Percentiles rank a stretch among this genome's conserved stretches.
Conservation (phyloP, 2,113 vertebrate genomes). For the Scomber colias region DNA sequence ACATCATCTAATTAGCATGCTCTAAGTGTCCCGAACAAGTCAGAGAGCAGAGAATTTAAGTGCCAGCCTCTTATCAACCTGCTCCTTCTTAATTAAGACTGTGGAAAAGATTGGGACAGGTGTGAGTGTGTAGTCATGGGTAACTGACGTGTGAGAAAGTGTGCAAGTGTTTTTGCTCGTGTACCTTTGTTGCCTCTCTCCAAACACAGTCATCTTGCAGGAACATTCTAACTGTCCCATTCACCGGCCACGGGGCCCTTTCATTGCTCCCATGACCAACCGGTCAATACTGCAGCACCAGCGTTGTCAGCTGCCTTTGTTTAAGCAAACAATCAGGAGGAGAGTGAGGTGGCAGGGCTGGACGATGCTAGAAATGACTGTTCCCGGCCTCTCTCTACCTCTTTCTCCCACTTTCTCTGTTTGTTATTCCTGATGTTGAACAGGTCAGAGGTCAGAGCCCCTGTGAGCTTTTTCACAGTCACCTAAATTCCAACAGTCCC, state of each 20-base stretch:
- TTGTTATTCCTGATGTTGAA: not conserved
- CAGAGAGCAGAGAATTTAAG: slow-evolving; percentile 23
- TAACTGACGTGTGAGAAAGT: slow-evolving; percentile 22
- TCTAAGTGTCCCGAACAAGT: slow-evolving; percentile 19
- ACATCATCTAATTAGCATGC: slow-evolving; percentile 50
- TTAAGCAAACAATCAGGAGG: slow-evolving; percentile 78
- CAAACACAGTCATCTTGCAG: slow-evolving; percentile 77
- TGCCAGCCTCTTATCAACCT: slow-evolving; percentile 18
- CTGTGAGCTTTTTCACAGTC: slow-evolving; percentile 45
- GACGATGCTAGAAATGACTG: slow-evolving; percentile 84
- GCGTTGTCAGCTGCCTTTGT: slow-evolving; percentile 79
- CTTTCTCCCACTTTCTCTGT: slow-evolving; percentile 54
- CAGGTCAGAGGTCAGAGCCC: slow-evolving; percentile 55
- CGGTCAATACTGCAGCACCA: slow-evolving; percentile 75
- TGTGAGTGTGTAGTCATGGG: slow-evolving; percentile 23
- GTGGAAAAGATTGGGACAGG: slow-evolving; percentile 34
- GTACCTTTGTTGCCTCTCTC: slow-evolving; percentile 31
- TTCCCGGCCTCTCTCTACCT: slow-evolving; percentile 63
- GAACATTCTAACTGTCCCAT: slow-evolving; percentile 78
- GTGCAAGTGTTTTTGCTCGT: not conserved
- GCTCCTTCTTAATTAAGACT: slow-evolving; percentile 41
- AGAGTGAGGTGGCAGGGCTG: slow-evolving; percentile 66
- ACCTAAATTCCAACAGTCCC: slow-evolving; percentile 3
- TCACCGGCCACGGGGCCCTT: slow-evolving; percentile 56
- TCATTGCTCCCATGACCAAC: slow-evolving; percentile 58